These are phyloP conservation scores for Eustalomyia histrio DNA, from an alignment of 2,888 invertebrate species.

Conservation along the genomic window DNA sequence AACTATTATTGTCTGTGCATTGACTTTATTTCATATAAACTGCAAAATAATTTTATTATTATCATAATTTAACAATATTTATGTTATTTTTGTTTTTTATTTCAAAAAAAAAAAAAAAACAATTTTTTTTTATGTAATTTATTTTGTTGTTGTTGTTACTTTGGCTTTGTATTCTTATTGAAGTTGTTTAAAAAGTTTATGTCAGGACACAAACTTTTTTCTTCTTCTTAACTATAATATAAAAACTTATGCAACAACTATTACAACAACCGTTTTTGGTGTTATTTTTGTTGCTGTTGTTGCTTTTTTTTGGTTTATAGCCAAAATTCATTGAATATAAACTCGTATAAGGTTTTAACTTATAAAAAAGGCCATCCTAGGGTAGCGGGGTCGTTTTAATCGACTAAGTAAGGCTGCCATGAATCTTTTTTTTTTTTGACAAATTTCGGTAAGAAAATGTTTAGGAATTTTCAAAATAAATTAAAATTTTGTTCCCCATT, in stretches of 20 bases:
- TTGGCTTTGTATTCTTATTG: conserved; percentile 26
- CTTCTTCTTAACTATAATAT: conserved; percentile 50
- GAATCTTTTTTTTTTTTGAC: too few species aligned
- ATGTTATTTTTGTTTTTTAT: conserved; percentile 41
- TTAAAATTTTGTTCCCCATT: too few species aligned
- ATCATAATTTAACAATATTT: conserved; percentile 67
- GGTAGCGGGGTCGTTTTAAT: too few species aligned
- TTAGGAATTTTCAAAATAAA: too few species aligned
- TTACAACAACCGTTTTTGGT: conserved; percentile 35
- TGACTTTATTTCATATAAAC: conserved; percentile 57
- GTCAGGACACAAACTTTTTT: conserved; percentile 59
- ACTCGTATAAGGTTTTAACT: conserved; percentile 16
- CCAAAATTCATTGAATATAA: conserved; percentile 62
- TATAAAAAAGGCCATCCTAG: neutral
- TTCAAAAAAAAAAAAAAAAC: too few species aligned
- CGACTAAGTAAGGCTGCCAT: too few species aligned
- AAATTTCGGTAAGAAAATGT: too few species aligned
- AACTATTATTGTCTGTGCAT: conserved; percentile 58
- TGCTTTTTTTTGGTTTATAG: conserved; percentile 45
- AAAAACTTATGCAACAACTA: conserved; percentile 61
- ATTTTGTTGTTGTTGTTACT: conserved; percentile 30
- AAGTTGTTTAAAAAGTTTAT: conserved; percentile 51
- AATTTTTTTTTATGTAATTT: neutral
- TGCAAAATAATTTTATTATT: conserved; percentile 67
- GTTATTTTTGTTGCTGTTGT: neutral